phyloP scores from a whole-genome alignment of 2,888 invertebrate genomes.

The Punctoribates punctum region DNA sequence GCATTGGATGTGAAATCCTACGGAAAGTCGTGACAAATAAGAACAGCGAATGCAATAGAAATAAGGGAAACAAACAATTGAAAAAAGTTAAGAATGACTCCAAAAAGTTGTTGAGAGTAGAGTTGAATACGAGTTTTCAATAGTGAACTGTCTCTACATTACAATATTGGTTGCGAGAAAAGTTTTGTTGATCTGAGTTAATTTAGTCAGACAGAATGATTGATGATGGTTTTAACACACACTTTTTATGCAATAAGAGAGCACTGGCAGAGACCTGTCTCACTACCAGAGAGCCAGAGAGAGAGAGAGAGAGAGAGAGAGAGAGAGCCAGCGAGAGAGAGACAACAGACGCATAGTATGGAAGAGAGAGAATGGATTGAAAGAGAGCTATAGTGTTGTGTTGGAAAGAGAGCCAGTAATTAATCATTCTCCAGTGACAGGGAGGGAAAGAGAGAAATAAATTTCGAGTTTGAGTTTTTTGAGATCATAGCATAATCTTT shows the following conservation, averaged over 20 bases:
- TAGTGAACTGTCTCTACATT: conserved; percentile 39
- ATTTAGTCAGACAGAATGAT: conserved; percentile 49
- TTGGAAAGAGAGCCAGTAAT: conserved; percentile 43
- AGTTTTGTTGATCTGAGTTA: conserved; percentile 47
- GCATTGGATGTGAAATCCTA: neutral
- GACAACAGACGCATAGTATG: neutral
- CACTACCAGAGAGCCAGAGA: neutral
- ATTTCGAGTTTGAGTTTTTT: conserved; percentile 43
- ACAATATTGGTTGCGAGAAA: conserved; percentile 42
- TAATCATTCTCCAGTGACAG: conserved; percentile 45
- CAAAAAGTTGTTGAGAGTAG: conserved; percentile 30
- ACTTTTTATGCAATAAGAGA: conserved; percentile 37
- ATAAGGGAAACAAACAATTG: neutral
- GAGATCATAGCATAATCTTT: conserved; percentile 41
- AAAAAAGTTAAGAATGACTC: conserved; percentile 32
- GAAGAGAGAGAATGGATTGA: neutral
- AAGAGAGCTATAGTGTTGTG: conserved; percentile 32
- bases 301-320: conserved; percentile 20
- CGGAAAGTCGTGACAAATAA: conserved; percentile 23
- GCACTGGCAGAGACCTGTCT: neutral
- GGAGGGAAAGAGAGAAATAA: conserved; percentile 45
- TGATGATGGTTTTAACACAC: conserved; percentile 45
- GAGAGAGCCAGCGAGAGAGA: neutral
- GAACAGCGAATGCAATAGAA: neutral
- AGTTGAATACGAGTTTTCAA: conserved; percentile 22